Base-by-base conservation (phyloP, 2,797 vertebrate genomes). In the Diplodus puntazzo region DNA sequence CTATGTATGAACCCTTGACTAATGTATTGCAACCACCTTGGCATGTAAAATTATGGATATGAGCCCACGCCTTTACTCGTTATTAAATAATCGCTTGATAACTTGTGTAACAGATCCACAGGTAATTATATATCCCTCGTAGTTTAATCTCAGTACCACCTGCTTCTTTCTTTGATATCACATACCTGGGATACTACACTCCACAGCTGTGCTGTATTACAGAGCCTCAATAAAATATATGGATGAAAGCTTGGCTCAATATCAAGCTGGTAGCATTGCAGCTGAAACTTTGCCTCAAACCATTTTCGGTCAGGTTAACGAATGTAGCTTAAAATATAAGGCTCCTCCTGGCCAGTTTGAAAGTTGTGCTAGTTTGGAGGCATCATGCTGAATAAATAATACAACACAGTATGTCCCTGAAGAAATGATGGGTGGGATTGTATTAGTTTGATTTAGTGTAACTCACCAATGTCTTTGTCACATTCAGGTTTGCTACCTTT, bases 221-320 rank as follows among this genome's bases (percentile, higher is more conserved):
- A 48, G 10, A 53, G 42, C 48, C 8, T 49, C 17, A 27, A 39
- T 55, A 61, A 61, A 62, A 54, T 50, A n/a, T 62, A 67, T 46
- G n/a, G 21, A 77, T 55, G 30, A 18, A 60, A 34, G 13, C 43
- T 45, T 1, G 43, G 18, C 18, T 52, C 10, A 53, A 64, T 48
- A 53, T 66, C 16, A 64, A 27, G 23, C n/a, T 55, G 48, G 23
- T 55, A 69, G 50, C 2, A 39, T 12, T 16, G 66, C 66, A 60
- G 43, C 50, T 71, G 58, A 72, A 58, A 67, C 20, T 64, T 77
- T 65, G 48, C 61, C 71, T 66, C 71, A 21, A 68, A 59, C 62
- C 21, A 79, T 50, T 69, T 78, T 45, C 30, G 20, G 25, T 69
- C 43, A 69, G 61, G 52, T 75, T 68, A 18, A 59, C 1, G 1